Percentiles rank a stretch among this genome's conserved stretches.
These are phyloP conservation scores for Ceratosolen solmsi DNA, from an alignment of 1,140 invertebrate species.

Conservation along the genomic window DNA sequence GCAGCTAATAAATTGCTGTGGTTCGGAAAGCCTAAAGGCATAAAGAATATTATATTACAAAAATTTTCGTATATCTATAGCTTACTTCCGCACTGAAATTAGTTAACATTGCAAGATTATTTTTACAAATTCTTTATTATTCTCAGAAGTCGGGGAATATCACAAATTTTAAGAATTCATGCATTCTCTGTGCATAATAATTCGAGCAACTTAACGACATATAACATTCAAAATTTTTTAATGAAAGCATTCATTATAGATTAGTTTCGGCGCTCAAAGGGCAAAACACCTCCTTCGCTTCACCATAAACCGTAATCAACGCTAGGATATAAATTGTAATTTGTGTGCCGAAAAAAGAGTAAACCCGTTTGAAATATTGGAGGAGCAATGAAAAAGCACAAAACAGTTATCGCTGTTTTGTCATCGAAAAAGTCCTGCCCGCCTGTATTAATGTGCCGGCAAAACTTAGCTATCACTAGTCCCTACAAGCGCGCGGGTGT, in stretches of 20 bases:
- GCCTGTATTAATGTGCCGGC: not conserved
- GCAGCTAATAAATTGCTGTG: no score
- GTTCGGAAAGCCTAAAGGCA: no score
- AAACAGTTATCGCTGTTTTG: not conserved
- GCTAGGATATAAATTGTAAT: not conserved
- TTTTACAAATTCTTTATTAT: no score
- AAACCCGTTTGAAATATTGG: not conserved
- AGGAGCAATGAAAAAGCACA: not conserved
- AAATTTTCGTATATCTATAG: no score
- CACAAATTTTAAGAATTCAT: no score
- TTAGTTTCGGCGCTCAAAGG: not conserved
- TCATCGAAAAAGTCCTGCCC: not conserved
- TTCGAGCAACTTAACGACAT: no score
- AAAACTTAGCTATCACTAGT: constrained; percentile 1
- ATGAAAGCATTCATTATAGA: not conserved
- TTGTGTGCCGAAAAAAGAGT: not conserved
- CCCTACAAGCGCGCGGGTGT: not conserved
- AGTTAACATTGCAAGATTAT: no score
- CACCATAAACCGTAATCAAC: not conserved
- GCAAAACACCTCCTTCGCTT: not conserved
- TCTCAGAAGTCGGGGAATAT: no score
- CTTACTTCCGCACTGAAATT: no score
- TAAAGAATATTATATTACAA: no score
- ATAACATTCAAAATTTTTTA: no score
- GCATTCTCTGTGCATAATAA: no score